Base-by-base conservation (phyloP, 2,888 invertebrate species). In the Pammene fasciana region DNA sequence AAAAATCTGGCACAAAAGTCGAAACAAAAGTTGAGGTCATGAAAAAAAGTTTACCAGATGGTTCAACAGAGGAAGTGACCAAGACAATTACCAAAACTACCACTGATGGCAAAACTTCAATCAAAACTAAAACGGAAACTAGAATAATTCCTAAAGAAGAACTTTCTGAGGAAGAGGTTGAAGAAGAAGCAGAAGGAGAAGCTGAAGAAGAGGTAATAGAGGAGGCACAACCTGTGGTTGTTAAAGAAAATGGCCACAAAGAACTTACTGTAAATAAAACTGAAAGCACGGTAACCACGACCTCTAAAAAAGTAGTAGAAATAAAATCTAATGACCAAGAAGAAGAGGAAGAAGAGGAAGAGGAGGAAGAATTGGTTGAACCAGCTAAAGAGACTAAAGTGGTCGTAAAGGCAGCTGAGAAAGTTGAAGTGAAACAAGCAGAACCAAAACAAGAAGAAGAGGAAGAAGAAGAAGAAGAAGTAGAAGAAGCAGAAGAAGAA, bases 81-180 rank as follows among this genome's bases (percentile, higher is more conserved):
- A 91, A 85, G 34, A 92, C 92, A 10, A 92, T 83, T 52, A 92
- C 91, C 48, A 91, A 82, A 79, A 92, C 90, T 1, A 92, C 89
- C 7, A 80, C 87, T 64, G 89, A 92, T 73, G 92, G 92, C 13
- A 90, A 83, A 75, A 90, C 89, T 38, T 88, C 90, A 79, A 90
- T 88, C 14, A 83, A 81, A 75, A 91, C 90, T 8, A 87, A 86
- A 82, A 92, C 86, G 14, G 89, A 92, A 77, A 92, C 88, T n/a
- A 86, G 78, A 71, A 87, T 83, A 50, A 82, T 87, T 73, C 89
- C 92, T 1, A 89, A 91, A 77, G 86, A 86, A 72, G 85, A 81
- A 64, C 82, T 81, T n/a, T 65, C 67, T 13, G 72, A 71, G 34
- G 77, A 77, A 67, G 78, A 78, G 54, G 74, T 73, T 11, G 74